These are phyloP conservation scores for Erannis defoliaria DNA, from an alignment of 2,888 invertebrate genomes.

Conservation along the genomic window DNA sequence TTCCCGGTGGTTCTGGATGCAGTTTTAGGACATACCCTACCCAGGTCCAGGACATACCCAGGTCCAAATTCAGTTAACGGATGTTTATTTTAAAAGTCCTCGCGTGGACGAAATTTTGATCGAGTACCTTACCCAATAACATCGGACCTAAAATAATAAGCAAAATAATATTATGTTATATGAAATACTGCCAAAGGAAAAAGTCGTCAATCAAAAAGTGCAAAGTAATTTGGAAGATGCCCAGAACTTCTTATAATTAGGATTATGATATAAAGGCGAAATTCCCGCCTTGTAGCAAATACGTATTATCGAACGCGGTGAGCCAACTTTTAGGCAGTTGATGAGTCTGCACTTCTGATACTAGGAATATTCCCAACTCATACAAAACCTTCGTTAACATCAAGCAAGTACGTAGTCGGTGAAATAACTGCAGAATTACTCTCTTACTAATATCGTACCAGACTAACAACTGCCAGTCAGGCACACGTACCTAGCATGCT, in stretches of 20 bases:
- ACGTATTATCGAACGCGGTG: conserved; percentile 31
- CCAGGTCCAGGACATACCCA: too few species aligned
- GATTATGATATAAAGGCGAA: conserved; percentile 33
- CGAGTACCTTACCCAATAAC: not conserved
- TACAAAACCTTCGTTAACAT: conserved; percentile 6
- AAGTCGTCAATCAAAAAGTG: conserved; percentile 37
- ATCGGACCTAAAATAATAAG: not conserved
- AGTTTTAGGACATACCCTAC: too few species aligned
- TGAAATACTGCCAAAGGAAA: conserved; percentile 22
- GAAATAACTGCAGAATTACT: not conserved
- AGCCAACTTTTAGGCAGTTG: conserved; percentile 35
- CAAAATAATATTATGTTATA: conserved; percentile 21
- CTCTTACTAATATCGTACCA: too few species aligned
- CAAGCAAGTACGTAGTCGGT: not conserved
- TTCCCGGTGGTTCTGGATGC: too few species aligned
- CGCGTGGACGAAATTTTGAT: not conserved
- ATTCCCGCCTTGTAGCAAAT: conserved; percentile 28
- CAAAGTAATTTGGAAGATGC: conserved; percentile 37
- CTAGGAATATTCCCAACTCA: conserved; percentile 12
- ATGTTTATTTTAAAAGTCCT: conserved; percentile 4
- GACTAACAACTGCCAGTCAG: too few species aligned
- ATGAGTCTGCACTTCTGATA: conserved; percentile 37
- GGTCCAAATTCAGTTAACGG: conserved; percentile 12
- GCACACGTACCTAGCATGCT: too few species aligned
- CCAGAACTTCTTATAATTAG: conserved; percentile 35